Base-by-base conservation (phyloP, 2,797 vertebrate species). In the Eleutherodactylus coqui region DNA sequence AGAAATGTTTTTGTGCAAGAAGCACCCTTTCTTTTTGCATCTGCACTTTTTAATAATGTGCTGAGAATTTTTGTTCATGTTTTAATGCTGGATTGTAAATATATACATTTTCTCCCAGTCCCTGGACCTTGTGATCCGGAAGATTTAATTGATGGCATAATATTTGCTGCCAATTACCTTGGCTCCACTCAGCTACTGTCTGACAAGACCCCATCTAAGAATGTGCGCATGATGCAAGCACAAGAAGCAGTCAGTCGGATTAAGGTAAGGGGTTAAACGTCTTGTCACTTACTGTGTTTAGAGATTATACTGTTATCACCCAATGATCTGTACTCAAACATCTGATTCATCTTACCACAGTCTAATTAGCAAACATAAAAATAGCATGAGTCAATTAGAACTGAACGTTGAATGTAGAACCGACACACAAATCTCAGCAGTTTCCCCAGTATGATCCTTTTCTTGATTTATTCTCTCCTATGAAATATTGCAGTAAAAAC, bases 161-260 rank as follows among this genome's bases (percentile, higher is more conserved):
- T 99, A 90, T 99, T 99, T 90, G 98, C 97, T 72, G 98, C 98
- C 88, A 98, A 96, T 93, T 99, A 99, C 91, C 95, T 98, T 90
- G 98, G 98, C 89, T 99, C 97, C 36, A 99, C 97, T 73, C 98
- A 99, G 88, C 94, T 99, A 62, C 94, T 99, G 86, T 99, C 98
- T 4, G 97, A 99, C 89, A 99, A 98, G 93, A 99, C 97, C 1
- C 97, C 98, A 0, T 99, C 98, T 73, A 98, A 99, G 94, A 99
- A 97, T 29, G 95, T 98, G 81, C 96, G 98, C 90, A 98, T 99
- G 97, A 98, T 98, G 96, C 97, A 99, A 91, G 98, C 98, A 24
- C 97, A 99, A 91, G 97, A 99, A 92, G 98, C 98, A 0, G 96
- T 99, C 53, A 97, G 96, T 92, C 96, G 97, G 88, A 98, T 99